Evolutionary conservation across 2,113 vertebrate genomes (phyloP).

Genomic region (Malurus alboscapulatus): DNA sequence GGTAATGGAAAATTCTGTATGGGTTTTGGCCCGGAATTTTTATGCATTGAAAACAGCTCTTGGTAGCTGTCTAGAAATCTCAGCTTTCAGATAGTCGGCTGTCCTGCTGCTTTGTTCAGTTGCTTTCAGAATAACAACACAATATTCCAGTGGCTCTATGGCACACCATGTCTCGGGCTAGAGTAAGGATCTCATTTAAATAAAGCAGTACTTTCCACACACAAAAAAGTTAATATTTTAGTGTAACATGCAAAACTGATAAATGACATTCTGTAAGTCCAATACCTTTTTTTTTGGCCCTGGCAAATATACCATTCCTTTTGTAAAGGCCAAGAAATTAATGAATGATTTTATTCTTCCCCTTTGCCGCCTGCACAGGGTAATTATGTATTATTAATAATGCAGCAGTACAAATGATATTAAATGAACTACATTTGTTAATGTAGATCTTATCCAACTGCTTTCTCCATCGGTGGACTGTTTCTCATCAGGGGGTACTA

Average conservation of each 20-base stretch:
- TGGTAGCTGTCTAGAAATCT: neutral
- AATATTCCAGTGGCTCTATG: neutral
- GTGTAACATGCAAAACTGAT: conserved; percentile 46
- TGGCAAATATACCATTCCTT: conserved; percentile 64
- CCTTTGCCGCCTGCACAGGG: conserved; percentile 68
- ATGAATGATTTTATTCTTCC: conserved; percentile 76
- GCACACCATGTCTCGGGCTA: neutral
- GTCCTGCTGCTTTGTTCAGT: neutral
- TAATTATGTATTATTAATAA: conserved; percentile 88
- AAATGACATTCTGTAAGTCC: conserved; percentile 38
- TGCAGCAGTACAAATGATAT: conserved; percentile 84
- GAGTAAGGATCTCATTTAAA: conserved; percentile 30
- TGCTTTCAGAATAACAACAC: conserved; percentile 20
- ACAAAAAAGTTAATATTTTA: conserved; percentile 57
- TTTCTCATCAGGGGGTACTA: conserved; percentile 83
- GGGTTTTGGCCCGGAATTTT: neutral
- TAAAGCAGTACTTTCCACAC: neutral
- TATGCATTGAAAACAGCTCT: neutral
- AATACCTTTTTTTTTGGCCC: conserved; percentile 25
- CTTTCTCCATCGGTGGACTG: conserved; percentile 79
- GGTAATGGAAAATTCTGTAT: neutral
- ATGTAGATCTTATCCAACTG: conserved; percentile 84
- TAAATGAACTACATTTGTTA: conserved; percentile 87
- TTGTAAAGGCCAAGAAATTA: conserved; percentile 76
- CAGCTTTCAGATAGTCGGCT: neutral